phyloP scores from a whole-genome alignment of 2,797 vertebrate genomes.

The Pempheris klunzingeri region DNA sequence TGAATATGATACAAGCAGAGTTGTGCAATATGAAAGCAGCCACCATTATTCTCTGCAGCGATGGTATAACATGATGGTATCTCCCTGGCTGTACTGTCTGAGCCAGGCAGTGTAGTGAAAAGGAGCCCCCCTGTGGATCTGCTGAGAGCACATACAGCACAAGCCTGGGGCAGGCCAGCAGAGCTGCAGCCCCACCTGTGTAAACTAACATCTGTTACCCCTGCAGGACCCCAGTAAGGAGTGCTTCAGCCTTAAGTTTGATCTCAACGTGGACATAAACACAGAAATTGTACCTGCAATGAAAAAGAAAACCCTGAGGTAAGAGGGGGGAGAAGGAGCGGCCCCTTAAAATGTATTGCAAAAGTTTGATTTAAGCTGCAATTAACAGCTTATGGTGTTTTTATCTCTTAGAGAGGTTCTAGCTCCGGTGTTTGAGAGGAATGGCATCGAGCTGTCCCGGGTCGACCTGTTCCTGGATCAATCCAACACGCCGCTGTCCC shows the following conservation, averaged over 20 bases:
- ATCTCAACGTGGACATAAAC: slow-evolving; percentile 90
- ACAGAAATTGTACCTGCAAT: slow-evolving; percentile 93
- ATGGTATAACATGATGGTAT: slow-evolving; percentile 6
- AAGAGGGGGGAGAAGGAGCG: slow-evolving; percentile 39
- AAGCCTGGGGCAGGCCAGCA: background rate
- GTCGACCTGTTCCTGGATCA: slow-evolving; percentile 96
- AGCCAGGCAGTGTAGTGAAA: slow-evolving; percentile 30
- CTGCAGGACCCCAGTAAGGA: slow-evolving; percentile 95
- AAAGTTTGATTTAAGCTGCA: background rate
- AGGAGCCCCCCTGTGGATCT: slow-evolving; percentile 71
- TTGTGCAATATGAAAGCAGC: slow-evolving; percentile 26
- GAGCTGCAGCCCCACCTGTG: slow-evolving; percentile 42
- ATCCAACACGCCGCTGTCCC: slow-evolving; percentile 94
- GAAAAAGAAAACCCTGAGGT: slow-evolving; percentile 96
- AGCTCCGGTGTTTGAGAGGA: slow-evolving; percentile 93
- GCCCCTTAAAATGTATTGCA: rapidly evolving
- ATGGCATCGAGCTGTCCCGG: slow-evolving; percentile 88
- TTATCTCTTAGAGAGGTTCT: slow-evolving; percentile 89
- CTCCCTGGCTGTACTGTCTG: slow-evolving; percentile 28
- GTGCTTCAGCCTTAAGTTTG: slow-evolving; percentile 97
- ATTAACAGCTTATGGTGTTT: background rate
- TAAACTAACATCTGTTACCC: slow-evolving; percentile 55
- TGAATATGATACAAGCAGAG: background rate
- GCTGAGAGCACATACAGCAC: slow-evolving; percentile 36
- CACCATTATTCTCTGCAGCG: slow-evolving; percentile 2